These are phyloP conservation scores for Takifugu flavidus DNA, from an alignment of 2,113 vertebrate genomes.

Conservation along the genomic window DNA sequence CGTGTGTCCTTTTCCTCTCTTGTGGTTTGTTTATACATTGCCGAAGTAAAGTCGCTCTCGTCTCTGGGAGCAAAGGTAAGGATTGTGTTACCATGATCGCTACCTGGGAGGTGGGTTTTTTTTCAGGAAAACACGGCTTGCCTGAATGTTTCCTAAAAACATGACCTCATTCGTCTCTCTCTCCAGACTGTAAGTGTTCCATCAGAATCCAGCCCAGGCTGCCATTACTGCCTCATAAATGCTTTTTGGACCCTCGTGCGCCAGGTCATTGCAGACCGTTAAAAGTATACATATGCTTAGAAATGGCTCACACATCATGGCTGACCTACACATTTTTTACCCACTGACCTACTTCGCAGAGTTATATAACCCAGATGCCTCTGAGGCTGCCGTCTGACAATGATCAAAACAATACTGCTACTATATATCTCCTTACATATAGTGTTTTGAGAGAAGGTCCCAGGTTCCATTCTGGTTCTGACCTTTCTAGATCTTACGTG, in stretches of 20 bases:
- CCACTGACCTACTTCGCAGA: conserved; percentile 40
- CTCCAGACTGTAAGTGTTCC: conserved; percentile 5
- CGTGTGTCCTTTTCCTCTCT: not conserved
- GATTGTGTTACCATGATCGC: conserved; percentile 19
- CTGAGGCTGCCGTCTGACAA: no score
- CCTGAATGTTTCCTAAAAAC: conserved; percentile 26
- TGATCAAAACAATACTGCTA: no score
- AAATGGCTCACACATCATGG: not conserved
- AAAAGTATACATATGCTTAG: not conserved
- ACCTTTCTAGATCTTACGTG: no score
- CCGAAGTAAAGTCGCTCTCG: not conserved
- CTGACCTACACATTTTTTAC: conserved; percentile 19
- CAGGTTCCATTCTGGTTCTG: no score
- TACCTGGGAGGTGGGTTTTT: conserved; percentile 15
- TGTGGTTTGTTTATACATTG: not conserved
- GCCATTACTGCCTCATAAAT: conserved; percentile 40
- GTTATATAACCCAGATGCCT: not conserved
- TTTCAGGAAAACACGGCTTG: no score
- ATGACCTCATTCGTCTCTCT: conserved; percentile 44
- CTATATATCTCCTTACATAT: no score
- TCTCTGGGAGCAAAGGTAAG: no score
- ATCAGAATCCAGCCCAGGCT: conserved; percentile 12
- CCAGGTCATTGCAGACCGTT: conserved; percentile 13
- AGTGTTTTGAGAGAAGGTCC: no score
- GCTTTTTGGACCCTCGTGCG: conserved; percentile 6